Evolutionary conservation across 2,888 invertebrate genomes (phyloP), one percentile per base, ranked within the genome.

Genomic region (Acanthococcus lagerstroemiae): DNA sequence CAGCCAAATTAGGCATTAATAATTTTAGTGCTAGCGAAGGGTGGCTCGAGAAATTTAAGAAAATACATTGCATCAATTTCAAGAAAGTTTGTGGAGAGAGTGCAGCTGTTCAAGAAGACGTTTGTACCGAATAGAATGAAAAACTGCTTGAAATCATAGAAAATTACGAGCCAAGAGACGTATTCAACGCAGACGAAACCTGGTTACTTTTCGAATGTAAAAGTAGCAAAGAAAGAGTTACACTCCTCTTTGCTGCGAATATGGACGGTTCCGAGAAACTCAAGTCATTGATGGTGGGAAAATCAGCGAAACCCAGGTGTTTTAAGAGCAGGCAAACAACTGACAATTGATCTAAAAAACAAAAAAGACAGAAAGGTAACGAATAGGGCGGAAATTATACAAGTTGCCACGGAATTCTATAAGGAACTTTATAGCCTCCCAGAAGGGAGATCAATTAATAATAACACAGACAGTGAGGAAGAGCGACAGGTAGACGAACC

Each of bases 231-330:
- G 71, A 68, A 19, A 22, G 66, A 21, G 19, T 68, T 12, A 68
- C 60, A 24, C 55, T 68, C 25, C 48, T 67, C 26, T 17, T 68
- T 45, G 73, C 57, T 30, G 48, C 25, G 30, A 67, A 67, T 27
- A 67, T 54, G 27, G 12, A 24, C 17, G 67, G 67, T 9, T 63
- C 65, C n/a, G 72, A 73, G 69, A 75, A 75, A 73, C 69, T 70
- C 21, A 60, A 19, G 19, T 70, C 69, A 30, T 66, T 74, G 2
- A 66, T 74, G 19, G 74, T 75, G 27, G 74, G 74, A 24, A 75
- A 74, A 72, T 65, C 72, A 44, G 70, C 71, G 67, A 73, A 73
- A 68, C 73, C 75, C 9, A 67, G 71, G 55, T 73, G 72, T 69
- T 74, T 74, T 68, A n/a, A n/a, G n/a, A n/a, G n/a, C n/a, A n/a